Base-by-base conservation (phyloP, 2,888 invertebrate genomes). In the Idaea straminata region DNA sequence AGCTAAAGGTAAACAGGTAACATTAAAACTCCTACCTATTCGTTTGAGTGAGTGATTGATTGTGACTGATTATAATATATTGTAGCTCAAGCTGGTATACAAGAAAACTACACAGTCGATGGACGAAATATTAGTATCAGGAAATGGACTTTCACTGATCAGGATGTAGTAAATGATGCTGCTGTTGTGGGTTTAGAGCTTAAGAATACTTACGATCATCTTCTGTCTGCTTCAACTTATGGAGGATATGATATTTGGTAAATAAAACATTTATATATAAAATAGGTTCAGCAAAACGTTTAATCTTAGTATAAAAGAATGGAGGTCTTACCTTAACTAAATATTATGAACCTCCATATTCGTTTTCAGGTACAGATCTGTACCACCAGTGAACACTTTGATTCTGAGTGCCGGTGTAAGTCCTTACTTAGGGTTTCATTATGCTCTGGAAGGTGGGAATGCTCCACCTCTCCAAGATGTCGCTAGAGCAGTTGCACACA, bases 401-500 rank as follows among this genome's bases (percentile, higher is more conserved):
- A 95, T 97, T 57, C 84, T 98, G 59, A 96, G 96, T 10, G 95
- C 95, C 7, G 99, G 99, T 0, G 94, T 95, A 5, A 95, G 96
- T 68, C 99, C 99, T 0, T 99, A 96, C 86, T 84, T 98, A 67
- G 97, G 97, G 1, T 98, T 98, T 86, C 98, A 98, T 87, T 97
- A 96, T 87, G 98, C 97, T 5, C 92, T 97, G 64, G 98, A 99
- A 94, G 98, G 98, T 34, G 96, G 96, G 64, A 89, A 86, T 7
- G 93, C 96, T 16, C 96, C 96, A 38, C 97, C 97, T 0, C 91
- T 99, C 15, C 96, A 97, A 63, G 98, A 98, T 83, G 97, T 99
- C n/a, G 98, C 98, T 0, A 96, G 97, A 83, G 98, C 97, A 64
- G 97, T 98, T 62, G 98, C 98, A 1, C 96, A 95, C 81, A 98